These are phyloP conservation scores for Enteromius anoplus DNA, from an alignment of 2,797 vertebrate species.

Conservation along the genomic window DNA sequence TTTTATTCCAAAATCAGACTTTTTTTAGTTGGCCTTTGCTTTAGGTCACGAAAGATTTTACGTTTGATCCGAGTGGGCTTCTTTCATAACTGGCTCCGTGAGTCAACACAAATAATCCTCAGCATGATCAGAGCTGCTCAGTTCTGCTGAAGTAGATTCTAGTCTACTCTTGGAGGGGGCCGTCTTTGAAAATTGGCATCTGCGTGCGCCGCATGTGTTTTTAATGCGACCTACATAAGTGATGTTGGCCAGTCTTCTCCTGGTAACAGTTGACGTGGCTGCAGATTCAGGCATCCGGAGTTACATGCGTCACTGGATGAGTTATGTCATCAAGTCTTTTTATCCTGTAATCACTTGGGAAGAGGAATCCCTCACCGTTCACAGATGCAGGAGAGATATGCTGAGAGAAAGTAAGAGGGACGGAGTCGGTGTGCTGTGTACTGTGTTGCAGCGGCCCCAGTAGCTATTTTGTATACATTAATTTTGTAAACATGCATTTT, in stretches of 20 bases:
- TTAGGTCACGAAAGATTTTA: slow-evolving; percentile 22
- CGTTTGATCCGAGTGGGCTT: slow-evolving; percentile 19
- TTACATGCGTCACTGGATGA: slow-evolving; percentile 44
- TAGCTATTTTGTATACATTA: neutral
- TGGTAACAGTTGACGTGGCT: slow-evolving; percentile 80
- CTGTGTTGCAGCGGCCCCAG: neutral
- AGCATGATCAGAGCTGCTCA: slow-evolving; percentile 11
- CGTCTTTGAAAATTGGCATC: slow-evolving; percentile 32
- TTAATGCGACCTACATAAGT: slow-evolving; percentile 81
- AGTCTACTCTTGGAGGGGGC: neutral
- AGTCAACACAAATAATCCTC: slow-evolving; percentile 31
- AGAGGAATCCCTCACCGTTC: slow-evolving; percentile 32
- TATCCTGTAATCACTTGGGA: slow-evolving; percentile 36
- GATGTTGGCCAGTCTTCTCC: slow-evolving; percentile 68
- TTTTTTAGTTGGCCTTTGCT: slow-evolving; percentile 7
- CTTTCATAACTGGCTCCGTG: slow-evolving; percentile 16
- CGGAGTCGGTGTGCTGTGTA: neutral
- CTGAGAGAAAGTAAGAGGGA: neutral
- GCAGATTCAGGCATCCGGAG: slow-evolving; percentile 45
- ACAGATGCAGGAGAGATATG: neutral
- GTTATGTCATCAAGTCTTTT: slow-evolving; percentile 54
- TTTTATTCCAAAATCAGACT: neutral
- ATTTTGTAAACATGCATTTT: neutral
- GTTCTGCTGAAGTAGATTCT: slow-evolving; percentile 29
- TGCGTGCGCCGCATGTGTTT: slow-evolving; percentile 65